phyloP scores from a whole-genome alignment of 2,797 vertebrate genomes.

The Triplophysa bombifrons region DNA sequence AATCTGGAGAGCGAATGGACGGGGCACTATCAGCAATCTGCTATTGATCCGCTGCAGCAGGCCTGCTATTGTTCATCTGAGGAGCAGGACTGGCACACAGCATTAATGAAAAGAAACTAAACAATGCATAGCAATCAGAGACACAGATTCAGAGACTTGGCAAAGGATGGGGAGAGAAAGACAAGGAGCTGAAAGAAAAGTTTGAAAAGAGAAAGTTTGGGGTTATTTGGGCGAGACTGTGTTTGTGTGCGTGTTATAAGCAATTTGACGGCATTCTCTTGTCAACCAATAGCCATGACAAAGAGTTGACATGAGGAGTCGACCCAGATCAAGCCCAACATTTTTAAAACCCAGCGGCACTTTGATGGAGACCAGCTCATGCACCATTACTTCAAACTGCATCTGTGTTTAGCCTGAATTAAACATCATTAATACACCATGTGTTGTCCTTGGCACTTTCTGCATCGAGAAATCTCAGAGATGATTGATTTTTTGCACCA shows the following conservation, averaged over 20 bases:
- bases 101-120: slow-evolving; percentile 96
- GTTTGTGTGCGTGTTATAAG: slow-evolving; percentile 15
- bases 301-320: slow-evolving; percentile 33
- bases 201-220: slow-evolving; percentile 61
- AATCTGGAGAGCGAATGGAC: slow-evolving; percentile 95
- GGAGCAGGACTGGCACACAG: slow-evolving; percentile 87
- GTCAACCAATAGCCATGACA: slow-evolving; percentile 42
- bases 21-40: slow-evolving; percentile 98
- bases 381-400: slow-evolving; percentile 51
- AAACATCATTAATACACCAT: slow-evolving; percentile 31
- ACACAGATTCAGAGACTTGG: slow-evolving; percentile 67
- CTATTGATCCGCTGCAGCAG: slow-evolving; percentile 92
- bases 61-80: slow-evolving; percentile 94
- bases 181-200: slow-evolving; percentile 60
- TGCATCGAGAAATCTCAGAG: not conserved
- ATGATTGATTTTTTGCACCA: slow-evolving; percentile 9
- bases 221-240: slow-evolving; percentile 35
- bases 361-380: slow-evolving; percentile 36
- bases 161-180: slow-evolving; percentile 49
- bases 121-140: slow-evolving; percentile 93
- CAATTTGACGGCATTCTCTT: slow-evolving; percentile 56
- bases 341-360: slow-evolving; percentile 39
- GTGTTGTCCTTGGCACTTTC: slow-evolving; percentile 16
- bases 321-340: slow-evolving; percentile 42
- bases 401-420: slow-evolving; percentile 45